phyloP scores from a whole-genome alignment of 2,888 invertebrate genomes.

The Opisthograptis luteolata region DNA sequence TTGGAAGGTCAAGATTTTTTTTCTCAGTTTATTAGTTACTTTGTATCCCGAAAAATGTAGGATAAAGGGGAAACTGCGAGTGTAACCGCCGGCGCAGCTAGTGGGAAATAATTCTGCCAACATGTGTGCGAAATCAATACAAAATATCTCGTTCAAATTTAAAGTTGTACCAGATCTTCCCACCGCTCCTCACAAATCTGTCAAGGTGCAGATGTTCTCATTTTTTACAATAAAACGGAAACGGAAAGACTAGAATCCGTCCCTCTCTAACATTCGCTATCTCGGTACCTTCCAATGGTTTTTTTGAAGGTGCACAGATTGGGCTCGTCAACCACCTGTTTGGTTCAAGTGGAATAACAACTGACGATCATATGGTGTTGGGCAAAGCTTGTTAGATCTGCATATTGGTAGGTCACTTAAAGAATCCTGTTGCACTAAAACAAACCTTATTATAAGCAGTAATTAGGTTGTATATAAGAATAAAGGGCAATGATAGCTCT shows the following conservation, averaged over 20 bases:
- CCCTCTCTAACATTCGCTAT: constrained; percentile 44
- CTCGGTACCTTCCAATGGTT: constrained; percentile 58
- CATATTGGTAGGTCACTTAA: not conserved
- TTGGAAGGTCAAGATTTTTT: no score
- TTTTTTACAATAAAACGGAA: constrained; percentile 79
- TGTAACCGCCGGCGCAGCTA: no score
- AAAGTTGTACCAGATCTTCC: constrained; percentile 53
- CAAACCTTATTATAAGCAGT: no score
- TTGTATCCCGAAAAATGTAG: no score
- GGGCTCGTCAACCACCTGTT: constrained; percentile 68
- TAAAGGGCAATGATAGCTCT: no score
- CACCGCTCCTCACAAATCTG: constrained; percentile 61
- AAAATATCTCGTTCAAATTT: constrained; percentile 31
- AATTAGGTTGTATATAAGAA: no score
- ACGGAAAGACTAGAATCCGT: constrained; percentile 69
- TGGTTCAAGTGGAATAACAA: constrained; percentile 46
- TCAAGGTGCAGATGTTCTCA: constrained; percentile 69
- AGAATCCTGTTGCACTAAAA: no score
- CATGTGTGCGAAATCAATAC: constrained; percentile 14
- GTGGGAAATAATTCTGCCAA: no score
- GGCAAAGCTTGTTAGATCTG: not conserved
- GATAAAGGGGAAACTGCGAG: no score
- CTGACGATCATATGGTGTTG: constrained; percentile 58
- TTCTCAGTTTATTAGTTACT: no score
- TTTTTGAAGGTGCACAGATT: constrained; percentile 72